Conservation (phyloP, 2,797 vertebrate species). For the Pipistrellus nathusii region DNA sequence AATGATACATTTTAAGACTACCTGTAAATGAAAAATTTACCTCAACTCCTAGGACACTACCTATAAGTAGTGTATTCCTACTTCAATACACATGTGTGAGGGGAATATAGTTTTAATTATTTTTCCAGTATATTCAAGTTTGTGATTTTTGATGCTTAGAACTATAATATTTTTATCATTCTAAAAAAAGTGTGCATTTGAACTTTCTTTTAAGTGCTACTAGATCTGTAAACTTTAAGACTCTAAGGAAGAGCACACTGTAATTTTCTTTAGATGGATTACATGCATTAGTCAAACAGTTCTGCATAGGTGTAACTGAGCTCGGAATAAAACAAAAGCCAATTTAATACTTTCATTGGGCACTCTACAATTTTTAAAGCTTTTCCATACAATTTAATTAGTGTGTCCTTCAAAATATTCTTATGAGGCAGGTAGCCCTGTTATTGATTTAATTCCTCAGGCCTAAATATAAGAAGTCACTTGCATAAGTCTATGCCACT, state of each 20-base stretch:
- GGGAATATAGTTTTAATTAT: not conserved
- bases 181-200: not conserved
- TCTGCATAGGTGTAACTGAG: not conserved
- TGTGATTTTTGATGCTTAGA: not conserved
- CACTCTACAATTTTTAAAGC: not conserved
- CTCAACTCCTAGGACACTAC: not conserved
- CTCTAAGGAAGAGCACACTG: not conserved
- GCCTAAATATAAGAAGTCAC: not conserved
- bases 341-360: not conserved
- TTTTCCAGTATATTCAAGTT: not conserved
- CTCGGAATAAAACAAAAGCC: constrained; percentile 36
- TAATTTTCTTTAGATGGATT: constrained; percentile 12
- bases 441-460: not conserved
- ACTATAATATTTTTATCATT: not conserved
- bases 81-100: not conserved
- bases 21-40: not conserved
- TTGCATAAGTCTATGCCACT: not conserved
- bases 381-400: not conserved
- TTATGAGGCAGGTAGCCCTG: not conserved
- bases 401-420: not conserved
- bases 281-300: not conserved
- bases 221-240: not conserved
- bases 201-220: not conserved
- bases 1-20: constrained; percentile 11
- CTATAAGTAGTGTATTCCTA: not conserved